Base-by-base conservation (phyloP, 2,888 invertebrate genomes). In the Platycheirus rosarum region DNA sequence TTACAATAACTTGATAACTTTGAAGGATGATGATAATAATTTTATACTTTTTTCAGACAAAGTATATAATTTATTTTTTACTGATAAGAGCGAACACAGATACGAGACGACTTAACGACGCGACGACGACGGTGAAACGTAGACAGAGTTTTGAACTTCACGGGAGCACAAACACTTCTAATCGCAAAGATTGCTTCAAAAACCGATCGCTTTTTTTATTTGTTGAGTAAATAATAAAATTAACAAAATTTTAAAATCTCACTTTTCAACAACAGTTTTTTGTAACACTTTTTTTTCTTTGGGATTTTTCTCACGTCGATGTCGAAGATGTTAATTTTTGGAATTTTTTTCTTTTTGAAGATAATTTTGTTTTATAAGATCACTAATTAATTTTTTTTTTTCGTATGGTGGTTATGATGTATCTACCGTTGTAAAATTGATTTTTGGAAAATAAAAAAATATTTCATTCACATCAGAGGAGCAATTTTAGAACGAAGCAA, bases 401-500 rank as follows among this genome's bases (percentile, higher is more conserved):
- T n/a, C n/a, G n/a, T n/a, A n/a, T n/a, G n/a, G 48, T n/a, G 29
- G 14, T 23, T 20, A 11, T 53, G 13, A 40, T 55, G 8, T 23
- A 42, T 68, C 37, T 68, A 46, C 29, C 26, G 65, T 40, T 65
- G 7, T 40, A n/a, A 48, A 48, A 40, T 16, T 32, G 37, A 29
- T 32, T 46, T 26, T 46, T 26, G 44, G 18, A 46, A 57, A 37
- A 55, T 13, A 29, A 48, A 26, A 37, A 16, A 9, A 35, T n/a
- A 7, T 55, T 44, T 46, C 2, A 29, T 16, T 29, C 69, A 78
- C 85, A 86, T 87, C 88, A 90, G 86, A 87, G 88, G 86, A 90
- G 90, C 88, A 90, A 89, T 90, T 90, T 90, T 90, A 90, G 87
- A 87, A 89, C 89, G 90, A 90, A 90, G 90, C 90, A 86, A 87